Percentiles rank a stretch among this genome's conserved stretches.
phyloP scores from a whole-genome alignment of 2,797 vertebrate species.

The Decapterus maruadsi region DNA sequence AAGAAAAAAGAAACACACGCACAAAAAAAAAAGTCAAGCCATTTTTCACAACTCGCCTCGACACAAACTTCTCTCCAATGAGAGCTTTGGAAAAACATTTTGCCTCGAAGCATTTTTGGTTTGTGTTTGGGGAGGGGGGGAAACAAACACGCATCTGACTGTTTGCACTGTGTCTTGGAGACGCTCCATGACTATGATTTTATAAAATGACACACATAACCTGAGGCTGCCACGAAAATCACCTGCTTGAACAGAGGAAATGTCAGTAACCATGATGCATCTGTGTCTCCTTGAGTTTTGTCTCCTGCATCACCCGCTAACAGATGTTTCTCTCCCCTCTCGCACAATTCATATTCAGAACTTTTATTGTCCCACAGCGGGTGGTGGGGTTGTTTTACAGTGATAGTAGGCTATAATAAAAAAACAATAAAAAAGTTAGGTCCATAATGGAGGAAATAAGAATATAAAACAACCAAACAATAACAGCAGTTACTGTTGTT shows the following conservation, averaged over 20 bases:
- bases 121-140: slow-evolving; percentile 36
- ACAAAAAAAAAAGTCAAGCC: slow-evolving; percentile 10
- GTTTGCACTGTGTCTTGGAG: slow-evolving; percentile 7
- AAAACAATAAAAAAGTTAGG: too few relatives aligned
- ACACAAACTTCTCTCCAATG: slow-evolving; percentile 54
- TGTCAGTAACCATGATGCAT: too few relatives aligned
- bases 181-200: not conserved
- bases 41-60: slow-evolving; percentile 55
- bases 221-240: not conserved
- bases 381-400: too few relatives aligned
- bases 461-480: too few relatives aligned
- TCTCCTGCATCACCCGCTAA: not conserved
- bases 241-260: not conserved
- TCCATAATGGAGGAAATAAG: too few relatives aligned
- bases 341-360: too few relatives aligned
- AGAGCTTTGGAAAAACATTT: slow-evolving; percentile 42
- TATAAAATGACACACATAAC: slow-evolving; percentile 14
- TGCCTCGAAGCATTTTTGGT: slow-evolving; percentile 44
- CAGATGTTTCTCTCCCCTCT: not conserved
- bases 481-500: too few relatives aligned
- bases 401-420: too few relatives aligned
- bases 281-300: not conserved
- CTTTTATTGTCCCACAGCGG: too few relatives aligned
- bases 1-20: too few relatives aligned
- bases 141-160: slow-evolving; percentile 22